Base-by-base conservation (phyloP, 2,797 vertebrate genomes). In the Helarctos malayanus region DNA sequence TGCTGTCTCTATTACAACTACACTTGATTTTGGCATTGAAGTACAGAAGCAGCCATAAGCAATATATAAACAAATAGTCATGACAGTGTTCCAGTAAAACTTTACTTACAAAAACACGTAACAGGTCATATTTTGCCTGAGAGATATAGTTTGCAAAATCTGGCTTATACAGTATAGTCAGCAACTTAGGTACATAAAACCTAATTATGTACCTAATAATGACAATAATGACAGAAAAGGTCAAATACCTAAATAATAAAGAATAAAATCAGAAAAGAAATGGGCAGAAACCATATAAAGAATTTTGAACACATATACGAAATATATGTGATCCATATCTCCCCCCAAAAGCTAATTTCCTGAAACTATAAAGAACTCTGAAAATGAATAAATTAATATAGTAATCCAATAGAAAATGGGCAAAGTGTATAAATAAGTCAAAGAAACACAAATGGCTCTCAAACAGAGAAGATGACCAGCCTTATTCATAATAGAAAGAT, bases 231-330 rank as follows among this genome's bases (percentile, higher is more conserved):
- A 78, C 47, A 76, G 47, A 68, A 87, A 93, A 88, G 63, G 25
- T 13, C 11, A 57, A 49, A 97, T 8, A 75, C 10, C 35, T 78
- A 47, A 73, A 69, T 76, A 94, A 41, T 57, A 52, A 69, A 87
- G 35, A 91, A 61, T n/a, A 82, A 94, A 82, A 25, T 80, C 73
- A 38, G 38, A 68, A 56, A 75, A 96, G n/a, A 95, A 56, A 76
- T n/a, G n/a, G 38, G 25, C 21, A 95, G 49, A 93, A 41, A 68
- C 29, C 49, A 75, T 4, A 35, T 41, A 21, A 80, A 63, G 27
- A 93, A 14, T 14, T 85, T 56, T 19, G 69, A 88, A 54, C 49
- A 49, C 49, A 14, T 49, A 49, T 61, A 87, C 19, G 90, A 89
- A 91, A 68, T 73, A 73, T 45, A 49, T 79, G 27, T 4, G 19